phyloP scores from a whole-genome alignment of 2,113 vertebrate genomes.

The Empidonax traillii region DNA sequence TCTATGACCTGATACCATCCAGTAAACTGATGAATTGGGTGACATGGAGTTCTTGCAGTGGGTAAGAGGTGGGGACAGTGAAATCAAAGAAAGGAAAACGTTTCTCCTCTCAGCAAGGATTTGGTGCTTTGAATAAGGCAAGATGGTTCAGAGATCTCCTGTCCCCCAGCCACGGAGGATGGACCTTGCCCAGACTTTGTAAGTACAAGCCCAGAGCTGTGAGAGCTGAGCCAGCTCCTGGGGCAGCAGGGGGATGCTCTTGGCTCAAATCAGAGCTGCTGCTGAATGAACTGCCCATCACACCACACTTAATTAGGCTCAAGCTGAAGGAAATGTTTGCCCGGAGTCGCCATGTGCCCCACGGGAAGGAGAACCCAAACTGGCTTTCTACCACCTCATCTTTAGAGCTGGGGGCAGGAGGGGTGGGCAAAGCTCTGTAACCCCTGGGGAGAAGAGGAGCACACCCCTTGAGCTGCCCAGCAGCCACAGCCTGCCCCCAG shows the following conservation, averaged over 20 bases:
- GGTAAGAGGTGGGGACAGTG: neutral
- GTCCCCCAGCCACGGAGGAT: fast-evolving
- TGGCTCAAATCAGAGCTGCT: neutral
- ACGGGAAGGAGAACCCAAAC: neutral
- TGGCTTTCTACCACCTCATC: neutral
- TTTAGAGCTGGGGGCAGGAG: neutral
- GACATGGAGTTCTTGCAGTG: neutral
- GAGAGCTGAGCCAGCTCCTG: neutral
- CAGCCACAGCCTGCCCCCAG: neutral
- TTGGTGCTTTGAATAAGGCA: no score
- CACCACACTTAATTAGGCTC: fast-evolving
- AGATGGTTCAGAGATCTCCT: neutral
- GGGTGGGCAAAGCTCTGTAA: neutral
- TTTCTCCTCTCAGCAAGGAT: no score
- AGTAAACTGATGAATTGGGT: fast-evolving
- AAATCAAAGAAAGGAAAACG: neutral
- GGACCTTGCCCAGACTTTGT: neutral
- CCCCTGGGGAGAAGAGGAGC: neutral
- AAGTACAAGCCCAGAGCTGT: neutral
- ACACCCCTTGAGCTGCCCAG: neutral
- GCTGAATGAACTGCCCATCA: fast-evolving
- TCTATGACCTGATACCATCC: fast-evolving
- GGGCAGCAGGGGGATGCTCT: neutral
- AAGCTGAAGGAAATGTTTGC: neutral
- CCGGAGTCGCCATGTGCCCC: fast-evolving